Evolutionary conservation across 2,113 vertebrate species (phyloP).

Genomic region (Atlantisia rogersi): DNA sequence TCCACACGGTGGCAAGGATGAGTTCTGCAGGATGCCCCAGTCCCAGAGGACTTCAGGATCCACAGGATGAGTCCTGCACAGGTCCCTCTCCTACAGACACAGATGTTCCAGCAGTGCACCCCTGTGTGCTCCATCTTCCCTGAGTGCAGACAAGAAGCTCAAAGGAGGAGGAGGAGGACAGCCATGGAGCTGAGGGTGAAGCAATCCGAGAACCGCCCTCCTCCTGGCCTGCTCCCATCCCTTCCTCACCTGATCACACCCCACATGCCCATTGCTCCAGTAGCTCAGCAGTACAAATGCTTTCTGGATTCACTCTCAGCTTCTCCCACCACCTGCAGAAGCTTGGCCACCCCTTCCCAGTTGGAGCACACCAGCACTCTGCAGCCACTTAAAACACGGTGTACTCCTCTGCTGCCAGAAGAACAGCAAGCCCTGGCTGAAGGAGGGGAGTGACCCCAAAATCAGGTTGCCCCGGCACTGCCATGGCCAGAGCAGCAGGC

Average conservation of each 20-base stretch:
- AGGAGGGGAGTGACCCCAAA: background rate
- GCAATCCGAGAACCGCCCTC: background rate
- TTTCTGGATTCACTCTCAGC: background rate
- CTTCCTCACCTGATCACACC: background rate
- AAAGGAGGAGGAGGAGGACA: background rate
- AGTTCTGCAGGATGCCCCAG: background rate
- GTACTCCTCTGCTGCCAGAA: background rate
- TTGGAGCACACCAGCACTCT: background rate
- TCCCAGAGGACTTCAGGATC: background rate
- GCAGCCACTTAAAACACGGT: fast-evolving
- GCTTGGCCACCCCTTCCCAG: background rate
- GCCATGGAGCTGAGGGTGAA: background rate
- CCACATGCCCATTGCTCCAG: background rate
- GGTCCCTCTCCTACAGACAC: background rate
- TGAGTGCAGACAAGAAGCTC: background rate
- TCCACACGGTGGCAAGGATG: fast-evolving
- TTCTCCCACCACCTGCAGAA: background rate
- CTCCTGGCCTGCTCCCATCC: background rate
- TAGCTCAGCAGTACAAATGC: background rate
- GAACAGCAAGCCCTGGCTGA: fast-evolving
- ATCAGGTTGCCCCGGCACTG: background rate
- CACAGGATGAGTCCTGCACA: background rate
- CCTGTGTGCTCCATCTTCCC: background rate
- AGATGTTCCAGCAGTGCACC: background rate
- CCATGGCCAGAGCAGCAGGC: background rate